Evolutionary conservation across 1,140 invertebrate species (phyloP), one percentile per base, ranked within the genome.

Genomic region (Lasioglossum baleicum): DNA sequence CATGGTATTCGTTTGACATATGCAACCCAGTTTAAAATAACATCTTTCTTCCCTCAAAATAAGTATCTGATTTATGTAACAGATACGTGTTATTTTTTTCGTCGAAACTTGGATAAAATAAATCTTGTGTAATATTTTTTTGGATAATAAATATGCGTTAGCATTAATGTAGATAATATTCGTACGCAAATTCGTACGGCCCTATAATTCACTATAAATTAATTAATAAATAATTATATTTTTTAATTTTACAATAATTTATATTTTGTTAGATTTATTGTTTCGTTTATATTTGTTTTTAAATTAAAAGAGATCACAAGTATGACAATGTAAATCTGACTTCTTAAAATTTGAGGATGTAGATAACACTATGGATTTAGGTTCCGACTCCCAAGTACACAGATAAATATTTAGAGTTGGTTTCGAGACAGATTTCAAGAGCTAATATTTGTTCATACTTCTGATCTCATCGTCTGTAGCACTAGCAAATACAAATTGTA

Each of bases 371-470:
- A 42, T 86, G 71, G 70, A 44, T 73, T 85, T 60, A 79, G 26
- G 7, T 40, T 35, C 17, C 71, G 66, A 53, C 44, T n/a, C 7
- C 58, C 65, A 51, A 74, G 70, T 83, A 78, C 15, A 78, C 42
- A 81, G 73, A 76, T 61, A 84, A 88, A 89, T 86, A 86, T 89
- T 86, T 83, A 67, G 60, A 79, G 56, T 77, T 76, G 42, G 35
- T 83, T 84, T 79, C 10, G 5, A 44, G 44, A 66, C 10, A 51
- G 26, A 8, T 75, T 51, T 77, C 58, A 10, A 77, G 56, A 75
- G 84, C n/a, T 67, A 80, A 80, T 61, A 75, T 80, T 60, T 75
- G n/a, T 53, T 17, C 48, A 3, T 26, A 3, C 35, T 53, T 26
- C n/a, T 53, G 20, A 65, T 48, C 60, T 56, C 26, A 51, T 63